Base-by-base conservation (phyloP, 92 coral and sea anemone species). In the Scolanthus callimorphus region DNA sequence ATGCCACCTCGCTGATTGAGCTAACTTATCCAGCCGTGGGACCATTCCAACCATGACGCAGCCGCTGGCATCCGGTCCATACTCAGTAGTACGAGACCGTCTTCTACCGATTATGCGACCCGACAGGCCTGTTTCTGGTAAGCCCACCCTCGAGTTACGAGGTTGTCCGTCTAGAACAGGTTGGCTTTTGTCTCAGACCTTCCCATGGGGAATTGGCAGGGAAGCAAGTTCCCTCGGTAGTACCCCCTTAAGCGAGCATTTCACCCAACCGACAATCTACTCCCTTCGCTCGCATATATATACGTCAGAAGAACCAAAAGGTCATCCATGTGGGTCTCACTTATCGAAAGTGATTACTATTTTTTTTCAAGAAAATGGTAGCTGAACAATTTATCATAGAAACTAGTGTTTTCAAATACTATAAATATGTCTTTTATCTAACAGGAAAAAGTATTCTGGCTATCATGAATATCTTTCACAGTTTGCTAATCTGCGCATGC, bases 231-330 rank as follows among this genome's bases (percentile, higher is more conserved):
- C 79, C 97, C 95, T 68, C 97, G 97, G 55, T 49, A 60, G 96
- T 91, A 75, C 65, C 97, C 97, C 96, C 85, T 75, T 59, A 67
- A 91, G 97, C 97, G 95, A 91, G 96, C 97, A 86, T 91, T 91
- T 79, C 97, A 77, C 90, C 97, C 97, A 86, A 86, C 89, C 88
- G 41, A 34, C 41, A 34, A n/a, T n/a, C n/a, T n/a, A n/a, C n/a
- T n/a, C n/a, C n/a, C n/a, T n/a, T n/a, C n/a, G n/a, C n/a, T n/a
- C n/a, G n/a, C n/a, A n/a, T n/a, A n/a, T n/a, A n/a, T n/a, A n/a
- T n/a, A n/a, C n/a, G n/a, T n/a, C n/a, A n/a, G n/a, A n/a, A n/a
- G n/a, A n/a, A n/a, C n/a, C n/a, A n/a, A n/a, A n/a, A n/a, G n/a
- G n/a, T n/a, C n/a, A n/a, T n/a, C n/a, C n/a, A n/a, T n/a, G n/a